Percentiles rank a stretch among this genome's conserved stretches.
Evolutionary conservation across 2,888 invertebrate species (phyloP).

Genomic region (Phania funesta): DNA sequence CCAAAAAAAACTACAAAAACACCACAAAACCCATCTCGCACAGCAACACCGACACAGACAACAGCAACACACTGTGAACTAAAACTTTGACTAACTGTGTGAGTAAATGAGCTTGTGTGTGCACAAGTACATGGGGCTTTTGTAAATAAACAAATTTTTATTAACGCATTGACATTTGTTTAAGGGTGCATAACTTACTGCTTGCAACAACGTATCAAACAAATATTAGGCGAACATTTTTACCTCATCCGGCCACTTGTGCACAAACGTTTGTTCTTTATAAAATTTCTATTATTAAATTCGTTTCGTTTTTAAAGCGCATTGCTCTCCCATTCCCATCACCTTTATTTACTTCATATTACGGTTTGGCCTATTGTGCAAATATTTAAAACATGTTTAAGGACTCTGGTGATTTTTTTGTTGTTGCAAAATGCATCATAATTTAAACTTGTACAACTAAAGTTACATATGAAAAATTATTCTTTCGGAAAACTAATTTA

Average conservation of each 20-base stretch:
- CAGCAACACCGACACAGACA: not conserved
- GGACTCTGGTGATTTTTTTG: no score
- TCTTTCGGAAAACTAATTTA: no score
- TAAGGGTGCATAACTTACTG: slow-evolving; percentile 43
- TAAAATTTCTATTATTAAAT: no score
- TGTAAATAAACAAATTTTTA: slow-evolving; percentile 39
- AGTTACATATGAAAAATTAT: no score
- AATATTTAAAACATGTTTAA: no score
- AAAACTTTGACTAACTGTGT: slow-evolving; percentile 5
- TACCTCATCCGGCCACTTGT: not conserved
- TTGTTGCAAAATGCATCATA: no score
- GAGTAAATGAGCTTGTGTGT: not conserved
- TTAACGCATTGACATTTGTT: slow-evolving; percentile 21
- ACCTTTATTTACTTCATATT: no score
- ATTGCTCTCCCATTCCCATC: no score
- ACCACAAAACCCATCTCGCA: not conserved
- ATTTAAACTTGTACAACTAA: no score
- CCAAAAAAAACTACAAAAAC: not conserved
- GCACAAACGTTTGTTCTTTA: not conserved
- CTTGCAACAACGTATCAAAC: no score
- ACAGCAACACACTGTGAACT: not conserved
- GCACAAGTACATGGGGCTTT: not conserved
- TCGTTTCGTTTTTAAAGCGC: no score
- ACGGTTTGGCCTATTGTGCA: no score
- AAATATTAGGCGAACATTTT: not conserved